phyloP scores from a whole-genome alignment of 2,888 invertebrate species.

The Megaustenia siamemsis region DNA sequence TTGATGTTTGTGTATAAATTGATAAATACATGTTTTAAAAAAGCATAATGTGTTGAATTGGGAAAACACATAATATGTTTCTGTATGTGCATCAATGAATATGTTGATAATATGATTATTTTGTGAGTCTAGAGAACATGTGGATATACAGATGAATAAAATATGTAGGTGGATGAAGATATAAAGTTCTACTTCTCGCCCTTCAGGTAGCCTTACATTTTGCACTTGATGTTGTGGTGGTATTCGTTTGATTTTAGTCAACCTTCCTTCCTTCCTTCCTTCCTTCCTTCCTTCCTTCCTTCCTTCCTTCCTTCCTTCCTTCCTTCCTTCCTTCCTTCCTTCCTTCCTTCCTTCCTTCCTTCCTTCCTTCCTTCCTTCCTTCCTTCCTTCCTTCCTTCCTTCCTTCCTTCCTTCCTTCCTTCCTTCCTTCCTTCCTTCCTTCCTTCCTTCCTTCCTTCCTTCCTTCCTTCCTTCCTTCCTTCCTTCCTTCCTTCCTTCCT shows the following conservation, averaged over 20 bases:
- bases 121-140: no score
- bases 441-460: constrained; percentile 44
- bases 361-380: constrained; percentile 52
- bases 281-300: constrained; percentile 44
- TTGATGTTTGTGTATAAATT: no score
- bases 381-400: constrained; percentile 47
- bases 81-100: no score
- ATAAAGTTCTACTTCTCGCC: no score
- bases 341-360: constrained; percentile 47
- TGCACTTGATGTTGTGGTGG: no score
- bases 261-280: constrained; percentile 19
- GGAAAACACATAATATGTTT: no score
- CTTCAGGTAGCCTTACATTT: neutral
- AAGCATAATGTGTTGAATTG: no score
- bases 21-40: no score
- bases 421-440: constrained; percentile 40
- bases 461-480: constrained; percentile 49
- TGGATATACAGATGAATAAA: no score
- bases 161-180: no score
- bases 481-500: constrained; percentile 49
- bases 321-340: constrained; percentile 35
- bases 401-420: constrained; percentile 38
- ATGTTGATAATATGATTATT: no score
- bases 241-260: no score
- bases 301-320: constrained; percentile 52